Evolutionary conservation across 2,113 vertebrate genomes (phyloP).

Genomic region (Ameiurus melas): DNA sequence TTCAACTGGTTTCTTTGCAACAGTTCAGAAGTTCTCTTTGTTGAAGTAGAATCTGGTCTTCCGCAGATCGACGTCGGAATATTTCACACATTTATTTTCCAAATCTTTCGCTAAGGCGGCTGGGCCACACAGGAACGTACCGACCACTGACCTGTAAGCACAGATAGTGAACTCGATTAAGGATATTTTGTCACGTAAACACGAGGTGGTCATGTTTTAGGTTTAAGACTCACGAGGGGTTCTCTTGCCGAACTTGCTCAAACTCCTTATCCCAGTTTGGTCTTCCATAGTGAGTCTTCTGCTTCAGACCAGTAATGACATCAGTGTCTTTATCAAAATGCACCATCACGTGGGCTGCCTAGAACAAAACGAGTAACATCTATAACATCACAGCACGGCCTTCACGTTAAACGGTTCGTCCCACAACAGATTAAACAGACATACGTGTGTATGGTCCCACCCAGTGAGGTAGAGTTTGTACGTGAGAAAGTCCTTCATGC

Average conservation of each 20-base stretch:
- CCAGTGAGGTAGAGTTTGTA: conserved; percentile 88
- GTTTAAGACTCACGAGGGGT: conserved; percentile 79
- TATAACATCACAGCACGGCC: background rate
- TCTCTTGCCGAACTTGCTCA: conserved; percentile 76
- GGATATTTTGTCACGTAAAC: background rate
- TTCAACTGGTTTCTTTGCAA: background rate
- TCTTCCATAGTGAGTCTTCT: conserved; percentile 87
- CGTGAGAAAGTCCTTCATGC: conserved; percentile 84
- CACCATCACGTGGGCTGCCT: conserved; percentile 73
- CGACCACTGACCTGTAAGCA: conserved; percentile 78
- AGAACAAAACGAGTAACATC: background rate
- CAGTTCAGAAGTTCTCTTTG: conserved; percentile 87
- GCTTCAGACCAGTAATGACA: conserved; percentile 84
- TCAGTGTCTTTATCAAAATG: conserved; percentile 77
- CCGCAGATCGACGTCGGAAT: conserved; percentile 85
- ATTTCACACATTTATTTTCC: conserved; percentile 78
- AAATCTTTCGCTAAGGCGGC: conserved; percentile 73
- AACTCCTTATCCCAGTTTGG: conserved; percentile 89
- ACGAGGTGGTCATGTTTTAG: background rate
- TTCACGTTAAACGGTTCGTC: background rate
- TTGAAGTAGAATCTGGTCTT: conserved; percentile 94
- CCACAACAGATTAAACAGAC: conserved; percentile 41
- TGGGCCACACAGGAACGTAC: conserved; percentile 87
- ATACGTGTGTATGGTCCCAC: conserved; percentile 83
- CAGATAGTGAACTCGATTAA: background rate